A percentile compares a stretch with the other conserved stretches of the same genome.
These are phyloP conservation scores for Hecatera dysodea DNA, from an alignment of 2,888 invertebrate genomes.

Conservation along the genomic window DNA sequence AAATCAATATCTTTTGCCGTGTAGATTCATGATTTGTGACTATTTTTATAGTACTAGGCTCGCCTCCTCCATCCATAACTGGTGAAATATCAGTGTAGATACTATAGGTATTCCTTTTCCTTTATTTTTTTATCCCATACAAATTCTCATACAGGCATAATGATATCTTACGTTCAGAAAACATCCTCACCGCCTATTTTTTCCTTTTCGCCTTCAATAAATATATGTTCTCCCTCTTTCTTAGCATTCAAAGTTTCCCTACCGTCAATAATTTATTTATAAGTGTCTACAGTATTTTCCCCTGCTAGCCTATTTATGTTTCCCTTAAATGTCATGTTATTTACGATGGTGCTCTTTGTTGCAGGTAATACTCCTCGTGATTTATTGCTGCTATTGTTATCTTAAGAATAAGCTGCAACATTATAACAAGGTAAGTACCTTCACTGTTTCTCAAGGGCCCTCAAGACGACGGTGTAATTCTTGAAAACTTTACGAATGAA, in stretches of 20 bases:
- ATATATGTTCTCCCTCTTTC: slow-evolving; percentile 1
- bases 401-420: slow-evolving; percentile 46
- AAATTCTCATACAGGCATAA: too few species aligned
- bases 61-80: too few species aligned
- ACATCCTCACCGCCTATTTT: background rate
- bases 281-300: slow-evolving; percentile 8
- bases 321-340: slow-evolving; percentile 63
- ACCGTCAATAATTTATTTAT: slow-evolving; percentile 23
- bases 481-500: slow-evolving; percentile 16
- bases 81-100: too few species aligned
- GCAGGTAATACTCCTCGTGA: slow-evolving; percentile 67
- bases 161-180: background rate
- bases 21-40: too few species aligned
- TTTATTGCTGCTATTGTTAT: slow-evolving; percentile 66
- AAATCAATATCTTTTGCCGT: too few species aligned
- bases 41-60: too few species aligned
- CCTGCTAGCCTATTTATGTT: slow-evolving; percentile 34
- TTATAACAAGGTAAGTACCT: slow-evolving; percentile 48
- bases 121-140: too few species aligned
- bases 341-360: slow-evolving; percentile 67
- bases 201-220: background rate
- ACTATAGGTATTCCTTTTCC: too few species aligned
- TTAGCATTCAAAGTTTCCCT: slow-evolving; percentile 11
- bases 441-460: slow-evolving; percentile 6
- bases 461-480: slow-evolving; percentile 6